Evolutionary conservation across 2,797 vertebrate genomes (phyloP), one percentile per base, ranked within the genome.

Genomic region (Coranthus polyacanthus): DNA sequence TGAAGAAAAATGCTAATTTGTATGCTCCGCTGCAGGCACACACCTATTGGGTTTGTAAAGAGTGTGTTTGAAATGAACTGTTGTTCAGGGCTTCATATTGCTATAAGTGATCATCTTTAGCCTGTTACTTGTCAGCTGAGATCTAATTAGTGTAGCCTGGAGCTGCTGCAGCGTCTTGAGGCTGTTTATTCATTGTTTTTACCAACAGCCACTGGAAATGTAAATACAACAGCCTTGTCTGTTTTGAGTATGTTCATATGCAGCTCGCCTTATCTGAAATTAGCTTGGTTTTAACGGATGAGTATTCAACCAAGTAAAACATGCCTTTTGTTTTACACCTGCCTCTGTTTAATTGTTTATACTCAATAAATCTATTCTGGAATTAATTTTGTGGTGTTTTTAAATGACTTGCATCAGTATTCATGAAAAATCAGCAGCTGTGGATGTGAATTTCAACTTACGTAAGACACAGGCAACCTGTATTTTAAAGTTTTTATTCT

Each of bases 401-500:
- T 0, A 11, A 44, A 6, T 34, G 39, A 3, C 22, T n/a, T n/a
- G n/a, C n/a, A n/a, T n/a, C n/a, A n/a, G 0, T 21, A 5, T 60
- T 50, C 15, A 55, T 38, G 32, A 22, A 12, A 44, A 20, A 24
- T 32, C 1, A 5, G 12, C 39, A 24, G 17, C 0, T 17, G 13
- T 18, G 12, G 21, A 16, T 17, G 11, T 68, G 39, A 22, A 8
- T n/a, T n/a, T n/a, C n/a, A n/a, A n/a, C 47, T 6, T 1, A 11
- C 17, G 18, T 21, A 38, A 7, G 21, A 3, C 2, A 24, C 13
- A 55, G 26, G 1, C 54, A 60, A 41, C 37, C 12, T 18, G 8
- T 32, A 5, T 84, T 82, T 89, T 76, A 88, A 89, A 89, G 77
- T 89, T 75, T 63, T 90, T 86, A 88, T 85, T 89, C 72, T 90